Evolutionary conservation across 1,140 invertebrate genomes (phyloP).

Genomic region (Drosophila jambulina): DNA sequence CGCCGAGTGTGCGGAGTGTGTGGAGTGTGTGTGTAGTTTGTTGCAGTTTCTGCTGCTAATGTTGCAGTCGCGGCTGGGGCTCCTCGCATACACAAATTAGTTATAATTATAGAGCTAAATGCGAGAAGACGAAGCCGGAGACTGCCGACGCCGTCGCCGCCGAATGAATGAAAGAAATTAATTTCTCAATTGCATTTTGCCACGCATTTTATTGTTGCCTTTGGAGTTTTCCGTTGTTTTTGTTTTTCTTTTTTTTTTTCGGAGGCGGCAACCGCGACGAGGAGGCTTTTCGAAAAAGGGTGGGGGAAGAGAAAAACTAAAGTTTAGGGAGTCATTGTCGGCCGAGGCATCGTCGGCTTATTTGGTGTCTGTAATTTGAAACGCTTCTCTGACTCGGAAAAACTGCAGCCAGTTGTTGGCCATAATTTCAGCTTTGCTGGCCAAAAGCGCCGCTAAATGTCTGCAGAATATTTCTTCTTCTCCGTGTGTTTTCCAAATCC

Average conservation of each 20-base stretch:
- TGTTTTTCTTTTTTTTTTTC: conserved; percentile 21
- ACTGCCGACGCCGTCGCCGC: conserved; percentile 5
- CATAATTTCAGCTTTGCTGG: conserved; percentile 53
- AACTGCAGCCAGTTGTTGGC: conserved; percentile 54
- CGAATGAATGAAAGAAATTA: conserved; percentile 78
- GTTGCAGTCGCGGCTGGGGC: conserved; percentile 30
- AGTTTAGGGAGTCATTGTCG: conserved; percentile 35
- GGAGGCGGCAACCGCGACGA: conserved; percentile 58
- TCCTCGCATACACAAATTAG: conserved; percentile 76
- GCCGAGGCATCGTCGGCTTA: conserved; percentile 58
- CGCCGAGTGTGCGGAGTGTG: conserved; percentile 12
- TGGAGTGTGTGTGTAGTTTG: conserved; percentile 29
- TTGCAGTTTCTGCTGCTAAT: conserved; percentile 21
- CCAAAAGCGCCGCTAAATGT: conserved; percentile 82
- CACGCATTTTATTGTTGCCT: conserved; percentile 78
- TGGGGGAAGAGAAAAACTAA: conserved; percentile 2
- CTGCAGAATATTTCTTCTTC: conserved; percentile 62
- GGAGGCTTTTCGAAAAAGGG: conserved; percentile 12
- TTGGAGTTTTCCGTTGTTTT: conserved; percentile 33
- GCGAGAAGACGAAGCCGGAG: conserved; percentile 46
- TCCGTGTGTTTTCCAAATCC: conserved; percentile 49
- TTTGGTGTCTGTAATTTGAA: conserved; percentile 85
- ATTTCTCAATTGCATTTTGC: conserved; percentile 83
- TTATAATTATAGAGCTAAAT: conserved; percentile 81
- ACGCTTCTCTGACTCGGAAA: conserved; percentile 83